phyloP scores from a whole-genome alignment of 2,888 invertebrate species.

The Hydroisotoma schaefferi region DNA sequence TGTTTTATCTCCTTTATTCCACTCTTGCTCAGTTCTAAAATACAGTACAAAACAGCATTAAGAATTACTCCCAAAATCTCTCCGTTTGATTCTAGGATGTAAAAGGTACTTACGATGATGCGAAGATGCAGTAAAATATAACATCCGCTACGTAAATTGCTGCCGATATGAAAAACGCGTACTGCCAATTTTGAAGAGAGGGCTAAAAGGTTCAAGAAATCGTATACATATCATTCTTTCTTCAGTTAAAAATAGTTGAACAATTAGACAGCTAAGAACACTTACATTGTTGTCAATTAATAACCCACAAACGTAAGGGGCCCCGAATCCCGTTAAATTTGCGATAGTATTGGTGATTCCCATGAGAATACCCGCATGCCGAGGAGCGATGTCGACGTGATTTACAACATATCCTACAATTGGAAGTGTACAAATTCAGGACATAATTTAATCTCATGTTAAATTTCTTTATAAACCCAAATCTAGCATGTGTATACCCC shows the following conservation, averaged over 20 bases:
- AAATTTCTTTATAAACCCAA: neutral
- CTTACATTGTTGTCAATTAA: conserved; percentile 60
- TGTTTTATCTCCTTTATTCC: too few relatives aligned
- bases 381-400: conserved; percentile 82
- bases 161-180: conserved; percentile 81
- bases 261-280: neutral
- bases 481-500: conserved; percentile 57
- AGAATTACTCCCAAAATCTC: too few relatives aligned
- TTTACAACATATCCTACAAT: conserved; percentile 51
- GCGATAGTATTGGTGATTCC: conserved; percentile 85
- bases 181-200: conserved; percentile 79
- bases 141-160: conserved; percentile 73
- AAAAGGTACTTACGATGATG: too few relatives aligned
- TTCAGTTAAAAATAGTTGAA: neutral
- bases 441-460: neutral
- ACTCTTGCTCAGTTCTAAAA: too few relatives aligned
- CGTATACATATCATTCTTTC: too few relatives aligned
- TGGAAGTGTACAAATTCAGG: neutral
- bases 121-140: conserved; percentile 74
- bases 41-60: too few relatives aligned
- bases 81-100: too few relatives aligned
- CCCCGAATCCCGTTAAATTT: conserved; percentile 78
- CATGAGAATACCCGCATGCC: conserved; percentile 86
- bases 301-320: conserved; percentile 78
- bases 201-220: conserved; percentile 60